Evolutionary conservation across 2,797 vertebrate species (phyloP), one percentile per base, ranked within the genome.

Genomic region (Pseudochaenichthys georgianus): DNA sequence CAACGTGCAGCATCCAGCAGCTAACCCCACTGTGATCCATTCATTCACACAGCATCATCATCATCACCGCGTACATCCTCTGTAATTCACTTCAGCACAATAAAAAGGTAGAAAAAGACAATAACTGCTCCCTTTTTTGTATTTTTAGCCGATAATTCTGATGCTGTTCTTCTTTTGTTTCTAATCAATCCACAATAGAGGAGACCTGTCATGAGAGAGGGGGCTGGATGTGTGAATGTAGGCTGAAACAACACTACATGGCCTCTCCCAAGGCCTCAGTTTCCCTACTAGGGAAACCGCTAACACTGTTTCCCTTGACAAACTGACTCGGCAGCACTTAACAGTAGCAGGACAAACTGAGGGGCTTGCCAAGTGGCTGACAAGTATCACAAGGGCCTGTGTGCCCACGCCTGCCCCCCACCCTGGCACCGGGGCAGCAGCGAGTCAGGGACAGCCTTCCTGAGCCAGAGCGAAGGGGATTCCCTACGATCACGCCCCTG

Each of bases 301-400:
- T 87, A 75, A 87, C 89, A 87, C 86, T 86, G 85, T 88, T 91
- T 90, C 77, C 91, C 84, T 82, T 88, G 84, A 88, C 90, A 94
- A 91, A 89, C 85, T 84, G 88, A 89, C 88, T 90, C 64, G 68
- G 72, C 64, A 61, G 87, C 90, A 85, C 87, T 58, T 75, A 89
- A 87, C 88, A 90, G 87, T 91, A 81, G 87, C 90, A 87, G 88
- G 90, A 89, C 92, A 89, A 89, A 80, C 75, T 82, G 90, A 91
- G 58, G 73, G 61, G 45, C 64, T 85, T 91, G 94, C 95, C 95
- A 95, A 94, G 90, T 93, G 92, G 93, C 93, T 91, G 91, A 84
- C 89, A 89, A 88, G 90, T 84, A 92, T 93, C 91, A 89, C 83
- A 65, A 89, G 89, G 86, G 90, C 86, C 87, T 86, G 87, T 70